Percentiles rank a stretch among this genome's conserved stretches.
Conservation (phyloP, 2,888 invertebrate species). For the Camptogramma bilineatum region DNA sequence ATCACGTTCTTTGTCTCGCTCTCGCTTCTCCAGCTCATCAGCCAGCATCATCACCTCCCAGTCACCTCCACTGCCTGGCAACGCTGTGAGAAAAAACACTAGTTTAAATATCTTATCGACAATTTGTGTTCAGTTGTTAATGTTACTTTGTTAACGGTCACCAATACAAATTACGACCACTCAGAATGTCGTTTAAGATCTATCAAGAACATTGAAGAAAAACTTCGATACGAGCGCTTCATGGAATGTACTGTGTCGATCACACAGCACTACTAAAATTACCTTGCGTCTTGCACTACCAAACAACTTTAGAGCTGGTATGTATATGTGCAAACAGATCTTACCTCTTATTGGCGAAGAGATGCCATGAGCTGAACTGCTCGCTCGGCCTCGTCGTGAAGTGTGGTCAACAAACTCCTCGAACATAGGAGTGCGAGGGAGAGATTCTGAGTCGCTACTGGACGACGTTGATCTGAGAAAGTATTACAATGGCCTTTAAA, state of each 20-base stretch:
- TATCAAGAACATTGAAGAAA: too few relatives aligned
- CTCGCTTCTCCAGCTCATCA: slow-evolving; percentile 88
- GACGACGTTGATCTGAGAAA: slow-evolving; percentile 73
- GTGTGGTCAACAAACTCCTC: slow-evolving; percentile 75
- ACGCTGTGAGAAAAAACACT: slow-evolving; percentile 38
- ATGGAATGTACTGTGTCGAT: too few relatives aligned
- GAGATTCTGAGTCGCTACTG: slow-evolving; percentile 78
- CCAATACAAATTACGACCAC: too few relatives aligned
- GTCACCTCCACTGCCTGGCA: slow-evolving; percentile 83
- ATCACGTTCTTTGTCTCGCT: slow-evolving; percentile 68
- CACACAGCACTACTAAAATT: too few relatives aligned
- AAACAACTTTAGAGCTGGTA: too few relatives aligned
- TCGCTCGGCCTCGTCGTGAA: slow-evolving; percentile 58
- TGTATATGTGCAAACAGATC: too few relatives aligned
- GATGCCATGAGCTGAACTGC: slow-evolving; percentile 64
- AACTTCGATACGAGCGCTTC: too few relatives aligned
- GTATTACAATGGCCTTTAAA: not conserved
- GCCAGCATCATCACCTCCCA: slow-evolving; percentile 94
- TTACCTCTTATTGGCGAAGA: slow-evolving; percentile 72
- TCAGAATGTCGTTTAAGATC: too few relatives aligned
- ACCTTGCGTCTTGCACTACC: too few relatives aligned
- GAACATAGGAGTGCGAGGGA: slow-evolving; percentile 79
- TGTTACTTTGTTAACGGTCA: too few relatives aligned
- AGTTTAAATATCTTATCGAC: not conserved
- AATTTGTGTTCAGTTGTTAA: too few relatives aligned